Evolutionary conservation across 2,888 invertebrate genomes (phyloP), one percentile per base, ranked within the genome.

Genomic region (Philereme vetulata): DNA sequence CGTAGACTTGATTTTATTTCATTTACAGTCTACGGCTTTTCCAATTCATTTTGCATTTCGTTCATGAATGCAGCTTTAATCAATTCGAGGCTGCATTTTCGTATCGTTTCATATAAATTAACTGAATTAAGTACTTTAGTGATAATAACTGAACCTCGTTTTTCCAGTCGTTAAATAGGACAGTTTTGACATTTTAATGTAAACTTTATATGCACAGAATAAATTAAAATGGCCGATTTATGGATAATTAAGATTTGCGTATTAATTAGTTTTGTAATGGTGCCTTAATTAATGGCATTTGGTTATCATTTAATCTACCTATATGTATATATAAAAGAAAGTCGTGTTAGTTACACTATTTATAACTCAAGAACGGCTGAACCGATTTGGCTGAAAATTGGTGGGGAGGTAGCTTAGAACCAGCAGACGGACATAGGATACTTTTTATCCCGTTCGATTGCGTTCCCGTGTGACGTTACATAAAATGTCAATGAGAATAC

Each of bases 61-160:
- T 47, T 55, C 53, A 56, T 49, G 49, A 84, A 77, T 77, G 74
- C 74, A 70, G 66, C 69, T 64, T 74, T 78, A 82, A 82, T 85
- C 78, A 83, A 82, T 84, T 79, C 76, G 71, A 67, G 65, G 71
- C 72, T 72, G 70, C 69, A 72, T 76, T 67, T 76, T 73, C 68
- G 71, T 68, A 78, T 77, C 76, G 65, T 71, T 70, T 71, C 67
- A 74, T 71, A 77, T 79, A 78, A 80, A 79, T 77, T 79, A 71
- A 77, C 72, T 64, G 72, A 73, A 78, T 77, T 73, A 75, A 75
- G 72, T 68, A 74, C 73, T 73, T 65, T 67, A 66, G 65, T 71
- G 76, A 78, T 79, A 77, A 73, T 67, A 66, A 74, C 72, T 71
- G 73, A 72, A 66, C 62, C 70, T 65, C 72, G 72, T 69, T 72